Evolutionary conservation across 2,888 invertebrate genomes (phyloP), one percentile per base, ranked within the genome.

Genomic region (Thelaira solivaga): DNA sequence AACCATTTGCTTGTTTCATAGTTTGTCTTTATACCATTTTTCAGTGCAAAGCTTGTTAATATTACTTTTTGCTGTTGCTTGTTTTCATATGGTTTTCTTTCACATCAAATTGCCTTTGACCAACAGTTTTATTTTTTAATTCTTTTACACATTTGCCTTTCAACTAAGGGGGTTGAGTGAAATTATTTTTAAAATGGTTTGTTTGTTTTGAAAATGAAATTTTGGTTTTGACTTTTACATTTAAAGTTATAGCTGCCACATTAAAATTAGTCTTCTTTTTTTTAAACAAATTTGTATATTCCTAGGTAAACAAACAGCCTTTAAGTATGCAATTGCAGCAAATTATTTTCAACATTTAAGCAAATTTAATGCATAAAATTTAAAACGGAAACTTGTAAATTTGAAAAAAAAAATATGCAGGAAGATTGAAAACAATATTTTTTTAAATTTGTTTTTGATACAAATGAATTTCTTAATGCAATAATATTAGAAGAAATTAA

Each of bases 181-280:
- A 73, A 47, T 73, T 73, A 43, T 47, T 31, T 49, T 31, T 3
- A 36, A 75, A 45, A 72, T 45, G 55, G 71, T 26, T 65, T 51
- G 51, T 29, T 65, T 39, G 34, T 65, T 45, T 43, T 16, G n/a
- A n/a, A 31, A 67, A 64, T 55, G 36, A 43, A 61, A 47, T 59
- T 74, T 41, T 43, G n/a, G 45, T 2, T 39, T 59, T 43, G 13
- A 31, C 26, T 53, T 62, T 61, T 24, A 18, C 3, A n/a, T 47
- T 57, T 24, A 29, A 18, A 71, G 68, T 34, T 4, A 24, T n/a
- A n/a, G n/a, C n/a, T n/a, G n/a, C n/a, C n/a, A n/a, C n/a, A n/a
- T n/a, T n/a, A n/a, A n/a, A n/a, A 4, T 34, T 31, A 7, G 2
- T 11, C 11, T 10, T 31, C 11, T 39, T 24, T 22, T 51, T 31